Base-by-base conservation (phyloP, 92 coral and sea anemone species). In the Porites cylindrica region DNA sequence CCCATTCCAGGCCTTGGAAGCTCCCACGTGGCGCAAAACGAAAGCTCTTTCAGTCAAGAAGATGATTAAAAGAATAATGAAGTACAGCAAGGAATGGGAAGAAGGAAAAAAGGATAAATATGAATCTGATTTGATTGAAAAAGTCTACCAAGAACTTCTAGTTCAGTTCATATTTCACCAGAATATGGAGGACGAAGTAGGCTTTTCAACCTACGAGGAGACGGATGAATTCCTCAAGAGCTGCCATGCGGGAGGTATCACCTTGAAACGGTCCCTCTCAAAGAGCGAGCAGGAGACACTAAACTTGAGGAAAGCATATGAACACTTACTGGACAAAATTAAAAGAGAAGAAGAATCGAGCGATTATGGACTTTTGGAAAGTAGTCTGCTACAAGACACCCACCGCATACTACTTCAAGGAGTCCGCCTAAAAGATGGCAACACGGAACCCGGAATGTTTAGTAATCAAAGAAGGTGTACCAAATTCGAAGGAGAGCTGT, bases 371-470 rank as follows among this genome's bases (percentile, higher is more conserved):
- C 83, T 84, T 26, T 10, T 89, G 14, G 89, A 84, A 66, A 61
- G 4, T 7, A 43, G 69, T 10, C 68, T 84, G 6, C 75, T 84
- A 3, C 17, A 77, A 52, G 82, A 84, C 2, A 87, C 81, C 5
- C 92, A 89, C 29, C 24, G 29, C 11, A 89, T 78, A 10, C 60
- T 78, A 2, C 32, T 83, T 18, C 0, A 78, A 66, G 73, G n/a
- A 0, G 23, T 73, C n/a, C 23, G 4, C 11, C 47, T 77, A 9
- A 54, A 64, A 47, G 12, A 1, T 6, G 83, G 66, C 10, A 0
- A 0, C 0, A 84, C 98, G 1, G 18, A 75, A 54, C 91, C 93
- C 12, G 96, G 96, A 1, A 50, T 67, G 53, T 88, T 90, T 53
- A 92, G 95, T 66, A 70, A 75, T 54, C n/a, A 19, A 17, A 74